A percentile compares a stretch with the other conserved stretches of the same genome.
These are phyloP conservation scores for Caprella mutica DNA, from an alignment of 2,888 invertebrate genomes.

Conservation along the genomic window DNA sequence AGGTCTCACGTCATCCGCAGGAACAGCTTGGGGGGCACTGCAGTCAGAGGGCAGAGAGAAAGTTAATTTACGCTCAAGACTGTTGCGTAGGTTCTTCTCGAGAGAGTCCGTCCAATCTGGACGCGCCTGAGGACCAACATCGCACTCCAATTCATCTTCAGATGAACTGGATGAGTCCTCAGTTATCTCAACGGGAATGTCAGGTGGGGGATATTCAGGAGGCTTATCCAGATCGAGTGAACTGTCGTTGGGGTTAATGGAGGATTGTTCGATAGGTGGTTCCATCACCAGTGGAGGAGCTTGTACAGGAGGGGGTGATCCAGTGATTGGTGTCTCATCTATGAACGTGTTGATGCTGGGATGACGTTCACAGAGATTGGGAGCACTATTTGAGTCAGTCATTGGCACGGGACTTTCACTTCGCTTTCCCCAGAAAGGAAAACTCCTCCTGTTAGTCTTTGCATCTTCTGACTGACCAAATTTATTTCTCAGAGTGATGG, in stretches of 20 bases:
- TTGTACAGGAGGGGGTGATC: conserved; percentile 2
- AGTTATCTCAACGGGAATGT: neutral
- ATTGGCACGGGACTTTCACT: neutral
- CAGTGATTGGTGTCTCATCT: conserved; percentile 30
- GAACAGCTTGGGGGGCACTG: conserved; percentile 38
- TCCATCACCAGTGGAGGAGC: too few relatives aligned
- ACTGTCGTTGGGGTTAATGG: neutral
- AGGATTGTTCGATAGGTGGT: conserved; percentile 1
- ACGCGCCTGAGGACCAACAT: neutral
- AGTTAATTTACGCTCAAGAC: conserved; percentile 30
- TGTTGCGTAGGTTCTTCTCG: conserved; percentile 5
- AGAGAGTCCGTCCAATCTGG: conserved; percentile 11
- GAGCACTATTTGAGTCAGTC: conserved; percentile 7
- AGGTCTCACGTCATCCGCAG: conserved; percentile 57
- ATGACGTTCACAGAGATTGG: conserved; percentile 27
- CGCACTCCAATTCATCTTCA: conserved; percentile 1
- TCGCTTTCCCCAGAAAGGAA: neutral
- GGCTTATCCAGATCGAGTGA: conserved; percentile 7
- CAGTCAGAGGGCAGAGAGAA: conserved; percentile 32
- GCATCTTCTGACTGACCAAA: neutral
- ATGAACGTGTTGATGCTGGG: conserved; percentile 33
- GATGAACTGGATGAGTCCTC: neutral
- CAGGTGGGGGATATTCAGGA: conserved; percentile 9
- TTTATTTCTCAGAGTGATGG: conserved; percentile 10
- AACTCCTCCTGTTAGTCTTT: conserved; percentile 1